These are phyloP conservation scores for Polyploca ridens DNA, from an alignment of 2,888 invertebrate species.

Conservation along the genomic window DNA sequence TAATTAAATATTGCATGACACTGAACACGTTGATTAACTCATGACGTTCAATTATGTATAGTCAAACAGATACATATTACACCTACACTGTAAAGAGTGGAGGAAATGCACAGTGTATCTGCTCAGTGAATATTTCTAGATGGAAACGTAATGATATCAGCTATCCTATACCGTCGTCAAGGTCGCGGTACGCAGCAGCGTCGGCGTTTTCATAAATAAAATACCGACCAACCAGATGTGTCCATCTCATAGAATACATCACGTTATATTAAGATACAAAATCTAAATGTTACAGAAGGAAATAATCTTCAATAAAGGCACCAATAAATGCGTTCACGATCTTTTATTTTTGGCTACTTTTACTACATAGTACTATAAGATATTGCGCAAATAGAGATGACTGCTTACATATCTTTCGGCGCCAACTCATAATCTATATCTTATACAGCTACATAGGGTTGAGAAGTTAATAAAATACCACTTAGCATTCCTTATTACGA, in stretches of 20 bases:
- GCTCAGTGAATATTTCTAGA: conserved; percentile 13
- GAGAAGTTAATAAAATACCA: conserved; percentile 62
- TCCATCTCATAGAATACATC: conserved; percentile 41
- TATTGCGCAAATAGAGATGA: conserved; percentile 40
- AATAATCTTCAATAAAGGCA: conserved; percentile 51
- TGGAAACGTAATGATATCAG: conserved; percentile 28
- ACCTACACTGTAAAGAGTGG: not conserved
- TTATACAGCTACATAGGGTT: conserved; percentile 50
- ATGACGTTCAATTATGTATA: conserved; percentile 37
- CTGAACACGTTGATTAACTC: conserved; percentile 47
- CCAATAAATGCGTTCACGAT: conserved; percentile 45
- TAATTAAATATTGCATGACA: conserved; percentile 66
- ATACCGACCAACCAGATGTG: conserved; percentile 54
- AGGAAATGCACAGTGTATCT: not conserved
- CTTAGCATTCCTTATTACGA: conserved; percentile 53
- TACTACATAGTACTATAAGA: conserved; percentile 51
- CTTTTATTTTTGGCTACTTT: conserved; percentile 51
- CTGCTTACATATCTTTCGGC: conserved; percentile 41
- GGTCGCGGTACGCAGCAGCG: conserved; percentile 48
- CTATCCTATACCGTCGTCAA: conserved; percentile 44
- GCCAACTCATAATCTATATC: conserved; percentile 54
- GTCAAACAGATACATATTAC: not conserved
- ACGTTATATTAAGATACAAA: conserved; percentile 51
- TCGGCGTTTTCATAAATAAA: conserved; percentile 59
- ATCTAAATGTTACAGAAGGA: conserved; percentile 51